These are phyloP conservation scores for Drosophila melanosoma DNA, from an alignment of 2,888 invertebrate species.

Conservation along the genomic window DNA sequence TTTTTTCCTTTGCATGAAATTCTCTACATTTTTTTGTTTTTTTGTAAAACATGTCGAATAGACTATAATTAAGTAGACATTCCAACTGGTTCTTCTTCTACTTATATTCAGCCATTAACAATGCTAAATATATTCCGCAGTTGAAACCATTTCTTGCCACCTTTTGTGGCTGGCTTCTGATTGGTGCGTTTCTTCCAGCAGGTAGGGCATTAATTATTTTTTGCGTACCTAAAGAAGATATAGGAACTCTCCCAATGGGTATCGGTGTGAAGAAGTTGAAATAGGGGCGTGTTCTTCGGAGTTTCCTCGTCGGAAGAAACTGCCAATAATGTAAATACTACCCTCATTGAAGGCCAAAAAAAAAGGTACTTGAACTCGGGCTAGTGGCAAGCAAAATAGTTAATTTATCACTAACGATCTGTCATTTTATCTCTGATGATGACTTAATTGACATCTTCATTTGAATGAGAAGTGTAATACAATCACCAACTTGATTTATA, in stretches of 20 bases:
- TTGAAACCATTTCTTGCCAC: neutral
- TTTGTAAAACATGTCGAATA: neutral
- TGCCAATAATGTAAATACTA: slow-evolving; percentile 29
- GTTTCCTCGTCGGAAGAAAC: slow-evolving; percentile 17
- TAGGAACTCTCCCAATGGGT: slow-evolving; percentile 43
- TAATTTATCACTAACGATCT: slow-evolving; percentile 50
- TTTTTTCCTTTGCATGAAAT: neutral
- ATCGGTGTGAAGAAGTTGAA: slow-evolving; percentile 16
- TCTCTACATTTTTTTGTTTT: neutral
- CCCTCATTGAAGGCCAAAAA: slow-evolving; percentile 36
- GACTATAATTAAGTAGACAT: slow-evolving; percentile 15
- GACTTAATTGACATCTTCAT: slow-evolving; percentile 55
- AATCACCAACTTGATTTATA: slow-evolving; percentile 19
- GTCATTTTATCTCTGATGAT: slow-evolving; percentile 37
- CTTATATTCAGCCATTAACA: neutral
- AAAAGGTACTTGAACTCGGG: slow-evolving; percentile 50
- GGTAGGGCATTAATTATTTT: slow-evolving; percentile 51
- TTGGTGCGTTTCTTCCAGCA: slow-evolving; percentile 38
- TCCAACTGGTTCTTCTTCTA: slow-evolving; percentile 12
- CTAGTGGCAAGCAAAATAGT: neutral
- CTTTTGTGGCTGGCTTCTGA: slow-evolving; percentile 41
- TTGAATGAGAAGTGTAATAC: slow-evolving; percentile 13
- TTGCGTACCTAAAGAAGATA: slow-evolving; percentile 36
- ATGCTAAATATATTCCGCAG: neutral
- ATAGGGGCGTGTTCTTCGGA: slow-evolving; percentile 47